phyloP scores from a whole-genome alignment of 2,797 vertebrate genomes.

The Pseudochaenichthys georgianus region DNA sequence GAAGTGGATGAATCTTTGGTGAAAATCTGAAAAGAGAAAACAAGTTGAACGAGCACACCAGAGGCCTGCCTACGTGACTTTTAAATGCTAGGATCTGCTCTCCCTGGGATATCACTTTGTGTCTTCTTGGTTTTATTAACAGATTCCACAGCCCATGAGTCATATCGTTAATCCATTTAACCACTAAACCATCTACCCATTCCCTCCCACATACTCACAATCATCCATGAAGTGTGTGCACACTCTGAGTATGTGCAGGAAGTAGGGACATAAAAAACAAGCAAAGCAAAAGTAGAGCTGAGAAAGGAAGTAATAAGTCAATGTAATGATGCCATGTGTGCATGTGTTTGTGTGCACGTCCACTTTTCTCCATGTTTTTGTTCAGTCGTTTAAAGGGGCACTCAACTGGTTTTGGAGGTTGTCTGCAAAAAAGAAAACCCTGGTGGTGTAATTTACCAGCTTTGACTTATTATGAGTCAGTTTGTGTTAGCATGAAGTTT shows the following conservation, averaged over 20 bases:
- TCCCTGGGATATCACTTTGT: conserved; percentile 37
- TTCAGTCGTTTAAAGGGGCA: background rate
- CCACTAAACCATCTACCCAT: conserved; percentile 19
- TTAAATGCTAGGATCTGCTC: conserved; percentile 28
- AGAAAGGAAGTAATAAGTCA: conserved; percentile 50
- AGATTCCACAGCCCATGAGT: conserved; percentile 67
- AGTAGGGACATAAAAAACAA: conserved; percentile 12
- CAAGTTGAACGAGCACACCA: conserved; percentile 8
- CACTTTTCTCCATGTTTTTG: background rate
- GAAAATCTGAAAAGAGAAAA: conserved; percentile 54
- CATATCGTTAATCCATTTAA: conserved; percentile 57
- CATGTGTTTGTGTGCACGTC: background rate
- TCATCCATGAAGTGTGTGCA: conserved; percentile 5
- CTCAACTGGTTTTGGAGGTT: background rate
- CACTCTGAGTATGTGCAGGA: conserved; percentile 17
- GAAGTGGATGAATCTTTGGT: background rate
- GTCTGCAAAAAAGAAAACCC: too few relatives aligned
- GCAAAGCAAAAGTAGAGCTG: conserved; percentile 8
- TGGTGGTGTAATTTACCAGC: background rate
- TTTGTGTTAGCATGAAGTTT: background rate
- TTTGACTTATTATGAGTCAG: background rate
- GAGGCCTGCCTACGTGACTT: conserved; percentile 5
- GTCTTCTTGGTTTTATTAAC: conserved; percentile 55
- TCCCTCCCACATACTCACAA: background rate
- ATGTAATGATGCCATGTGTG: background rate